Percentiles rank a stretch among this genome's conserved stretches.
Conservation (phyloP, 2,797 vertebrate genomes). For the Labeo calbasu region DNA sequence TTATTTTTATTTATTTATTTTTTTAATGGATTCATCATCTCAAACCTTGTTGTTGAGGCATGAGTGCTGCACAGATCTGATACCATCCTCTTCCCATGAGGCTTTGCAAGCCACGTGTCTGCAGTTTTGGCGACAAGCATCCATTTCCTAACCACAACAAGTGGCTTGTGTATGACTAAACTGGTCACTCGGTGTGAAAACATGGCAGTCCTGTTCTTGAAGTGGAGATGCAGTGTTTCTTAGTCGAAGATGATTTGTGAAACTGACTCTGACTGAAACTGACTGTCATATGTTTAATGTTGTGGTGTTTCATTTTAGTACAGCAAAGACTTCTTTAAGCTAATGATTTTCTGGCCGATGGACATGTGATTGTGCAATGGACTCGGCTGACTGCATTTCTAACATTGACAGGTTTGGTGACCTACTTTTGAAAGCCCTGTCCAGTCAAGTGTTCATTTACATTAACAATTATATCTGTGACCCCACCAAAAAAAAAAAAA, state of each 20-base stretch:
- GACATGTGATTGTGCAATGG: conserved; percentile 25
- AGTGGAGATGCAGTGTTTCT: background rate
- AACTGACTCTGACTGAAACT: background rate
- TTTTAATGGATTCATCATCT: background rate
- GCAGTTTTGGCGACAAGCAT: conserved; percentile 44
- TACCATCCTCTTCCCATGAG: conserved; percentile 58
- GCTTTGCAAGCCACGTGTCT: conserved; percentile 58
- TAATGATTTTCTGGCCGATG: conserved; percentile 10
- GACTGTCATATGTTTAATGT: background rate
- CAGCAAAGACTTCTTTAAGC: background rate
- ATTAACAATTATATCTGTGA: conserved; percentile 7
- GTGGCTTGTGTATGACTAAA: conserved; percentile 23
- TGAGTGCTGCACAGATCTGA: conserved; percentile 25
- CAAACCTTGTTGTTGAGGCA: background rate
- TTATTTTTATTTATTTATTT: no score
- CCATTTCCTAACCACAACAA: conserved; percentile 44
- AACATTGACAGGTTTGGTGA: conserved; percentile 50
- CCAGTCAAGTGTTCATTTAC: conserved; percentile 29
- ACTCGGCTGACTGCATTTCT: conserved; percentile 29
- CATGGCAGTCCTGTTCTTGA: conserved; percentile 17
- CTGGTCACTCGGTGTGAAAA: conserved; percentile 38
- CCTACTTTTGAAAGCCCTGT: conserved; percentile 44
- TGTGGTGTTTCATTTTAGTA: background rate
- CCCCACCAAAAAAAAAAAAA: background rate
- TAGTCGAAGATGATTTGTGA: background rate